Evolutionary conservation across 1,140 invertebrate species (phyloP).

Genomic region (Diprion similis): DNA sequence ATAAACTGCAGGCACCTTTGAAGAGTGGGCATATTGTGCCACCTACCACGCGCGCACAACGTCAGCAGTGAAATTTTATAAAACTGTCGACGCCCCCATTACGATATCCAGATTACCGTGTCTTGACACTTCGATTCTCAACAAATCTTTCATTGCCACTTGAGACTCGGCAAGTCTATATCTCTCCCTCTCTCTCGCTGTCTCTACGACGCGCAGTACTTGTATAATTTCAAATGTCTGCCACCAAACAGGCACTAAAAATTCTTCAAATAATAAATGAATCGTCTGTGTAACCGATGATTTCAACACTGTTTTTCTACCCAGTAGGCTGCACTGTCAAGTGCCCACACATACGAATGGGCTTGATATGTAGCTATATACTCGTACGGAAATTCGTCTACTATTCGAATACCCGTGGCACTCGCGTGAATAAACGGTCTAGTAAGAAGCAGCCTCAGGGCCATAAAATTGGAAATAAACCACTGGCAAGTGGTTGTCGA

Average conservation of each 20-base stretch:
- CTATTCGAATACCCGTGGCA: too few relatives aligned
- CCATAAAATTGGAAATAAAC: too few relatives aligned
- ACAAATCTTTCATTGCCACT: background rate
- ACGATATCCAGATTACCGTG: constrained; percentile 7
- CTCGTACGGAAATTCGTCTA: too few relatives aligned
- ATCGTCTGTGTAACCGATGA: constrained; percentile 9
- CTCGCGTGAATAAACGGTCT: too few relatives aligned
- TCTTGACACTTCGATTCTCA: constrained; percentile 1
- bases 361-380: too few relatives aligned
- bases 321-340: background rate
- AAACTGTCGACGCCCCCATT: background rate
- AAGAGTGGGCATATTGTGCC: too few relatives aligned
- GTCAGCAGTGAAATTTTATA: background rate
- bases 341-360: too few relatives aligned
- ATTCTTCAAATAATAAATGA: constrained; percentile 14
- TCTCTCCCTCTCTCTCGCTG: background rate
- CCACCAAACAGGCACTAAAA: constrained; percentile 17
- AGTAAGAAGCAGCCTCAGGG: too few relatives aligned
- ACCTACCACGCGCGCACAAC: too few relatives aligned
- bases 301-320: constrained; percentile 14
- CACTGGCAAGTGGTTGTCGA: too few relatives aligned
- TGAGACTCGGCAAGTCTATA: background rate
- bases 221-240: background rate
- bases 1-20: too few relatives aligned
- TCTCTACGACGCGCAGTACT: too few relatives aligned